Evolutionary conservation across 2,888 invertebrate species (phyloP), one percentile per base, ranked within the genome.

Genomic region (Melieria picta): DNA sequence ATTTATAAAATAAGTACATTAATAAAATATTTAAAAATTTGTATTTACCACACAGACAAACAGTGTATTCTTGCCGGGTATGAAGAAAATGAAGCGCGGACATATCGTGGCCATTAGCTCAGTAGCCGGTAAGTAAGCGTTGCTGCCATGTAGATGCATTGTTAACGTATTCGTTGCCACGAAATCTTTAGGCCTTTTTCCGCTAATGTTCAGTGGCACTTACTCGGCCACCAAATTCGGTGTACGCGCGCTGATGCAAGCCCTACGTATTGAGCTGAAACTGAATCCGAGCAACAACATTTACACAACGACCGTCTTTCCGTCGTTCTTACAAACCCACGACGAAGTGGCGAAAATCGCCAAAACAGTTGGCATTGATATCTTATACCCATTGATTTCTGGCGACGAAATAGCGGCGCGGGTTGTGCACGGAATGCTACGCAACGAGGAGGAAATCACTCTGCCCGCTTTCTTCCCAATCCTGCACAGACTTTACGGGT

Each of bases 181-280:
- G 9, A 7, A 30, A 30, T 30, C 30, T 30, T 30, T 13, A 83
- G 83, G 76, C 1, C 1, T 80, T 0, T 0, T 77, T 0, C 72
- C 80, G 0, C 0, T 80, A 5, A 72, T 76, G 3, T 80, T 74
- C 30, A 65, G 72, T n/a, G 48, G 76, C 0, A 58, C 61, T 11
- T 88, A 88, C 73, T 76, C 80, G 0, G 78, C 86, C 13, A 82
- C 85, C 5, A 88, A 88, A 77, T 85, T 79, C 56, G 88, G 80
- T 0, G 80, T 85, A 0, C 76, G 79, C 7, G 84, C 83, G 0
- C 78, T 86, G 13, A 87, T 87, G 84, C 74, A 64, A 9, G 74
- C 80, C 1, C 50, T 85, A 7, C 79, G 80, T 4, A 62, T 77
- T 61, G 88, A 87, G 64, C 61, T 87, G 5, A 72, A 77, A 7